Evolutionary conservation across 2,888 invertebrate genomes (phyloP).

Genomic region (Pollenia angustigena): DNA sequence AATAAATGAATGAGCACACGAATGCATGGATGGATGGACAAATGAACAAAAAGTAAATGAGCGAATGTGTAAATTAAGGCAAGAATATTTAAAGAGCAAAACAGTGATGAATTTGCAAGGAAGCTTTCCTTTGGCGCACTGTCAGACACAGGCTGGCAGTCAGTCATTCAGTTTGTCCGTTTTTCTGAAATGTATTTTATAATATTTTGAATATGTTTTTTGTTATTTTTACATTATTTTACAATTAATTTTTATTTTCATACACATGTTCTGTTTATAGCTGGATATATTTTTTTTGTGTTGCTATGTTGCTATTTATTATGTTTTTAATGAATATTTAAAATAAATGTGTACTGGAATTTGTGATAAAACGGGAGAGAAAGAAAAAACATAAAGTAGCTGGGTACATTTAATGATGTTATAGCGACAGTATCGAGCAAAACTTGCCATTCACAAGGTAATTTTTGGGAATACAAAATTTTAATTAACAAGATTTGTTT

Average conservation of each 20-base stretch:
- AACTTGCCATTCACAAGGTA: background rate
- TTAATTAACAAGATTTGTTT: too few relatives aligned
- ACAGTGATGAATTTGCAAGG: background rate
- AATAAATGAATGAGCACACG: constrained; percentile 28
- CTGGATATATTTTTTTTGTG: background rate
- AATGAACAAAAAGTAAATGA: constrained; percentile 22
- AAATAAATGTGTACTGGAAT: constrained; percentile 47
- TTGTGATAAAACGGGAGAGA: constrained; percentile 8
- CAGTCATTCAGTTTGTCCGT: background rate
- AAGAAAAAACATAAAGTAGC: background rate
- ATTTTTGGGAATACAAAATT: too few relatives aligned
- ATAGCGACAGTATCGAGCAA: background rate
- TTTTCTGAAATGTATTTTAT: constrained; percentile 31
- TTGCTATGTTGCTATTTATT: constrained; percentile 34
- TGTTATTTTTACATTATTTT: constrained; percentile 27
- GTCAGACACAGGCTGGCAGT: background rate
- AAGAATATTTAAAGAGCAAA: background rate
- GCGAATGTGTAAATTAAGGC: constrained; percentile 19
- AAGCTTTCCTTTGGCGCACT: background rate
- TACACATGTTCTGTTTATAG: background rate
- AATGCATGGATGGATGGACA: constrained; percentile 20
- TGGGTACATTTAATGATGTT: constrained; percentile 20
- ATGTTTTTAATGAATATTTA: constrained; percentile 61
- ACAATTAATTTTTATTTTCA: background rate
- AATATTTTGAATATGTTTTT: constrained; percentile 7